Evolutionary conservation across 2,113 vertebrate genomes (phyloP).

Genomic region (Hippolais icterina): DNA sequence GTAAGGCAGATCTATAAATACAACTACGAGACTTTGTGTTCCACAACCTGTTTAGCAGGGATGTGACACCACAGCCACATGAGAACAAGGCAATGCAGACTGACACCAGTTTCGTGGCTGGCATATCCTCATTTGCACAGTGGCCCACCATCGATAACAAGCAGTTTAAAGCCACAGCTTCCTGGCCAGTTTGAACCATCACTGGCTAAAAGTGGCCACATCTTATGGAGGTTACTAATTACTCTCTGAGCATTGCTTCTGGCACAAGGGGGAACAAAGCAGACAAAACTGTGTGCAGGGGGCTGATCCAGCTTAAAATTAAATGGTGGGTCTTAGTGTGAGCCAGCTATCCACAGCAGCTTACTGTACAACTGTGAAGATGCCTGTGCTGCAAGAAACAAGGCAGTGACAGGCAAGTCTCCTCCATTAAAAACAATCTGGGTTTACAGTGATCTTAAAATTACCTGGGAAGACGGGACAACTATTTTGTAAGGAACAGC

Average conservation of each 20-base stretch:
- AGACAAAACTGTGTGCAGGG: background rate
- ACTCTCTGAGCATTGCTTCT: background rate
- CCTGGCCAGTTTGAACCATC: background rate
- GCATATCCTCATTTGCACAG: background rate
- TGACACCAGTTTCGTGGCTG: background rate
- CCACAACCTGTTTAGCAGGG: background rate
- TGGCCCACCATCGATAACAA: background rate
- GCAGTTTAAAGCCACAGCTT: background rate
- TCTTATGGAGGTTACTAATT: background rate
- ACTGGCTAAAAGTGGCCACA: background rate
- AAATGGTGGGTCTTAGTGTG: background rate
- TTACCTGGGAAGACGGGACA: background rate
- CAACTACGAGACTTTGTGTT: background rate
- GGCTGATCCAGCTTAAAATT: background rate
- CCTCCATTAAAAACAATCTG: background rate
- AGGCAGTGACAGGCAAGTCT: background rate
- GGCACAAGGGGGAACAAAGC: background rate
- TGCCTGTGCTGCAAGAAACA: background rate
- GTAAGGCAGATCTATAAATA: background rate
- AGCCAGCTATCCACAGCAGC: background rate
- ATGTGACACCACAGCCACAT: background rate
- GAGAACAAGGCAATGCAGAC: background rate
- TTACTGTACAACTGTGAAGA: background rate
- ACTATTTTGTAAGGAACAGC: background rate
- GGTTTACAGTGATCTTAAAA: background rate